A percentile compares a stretch with the other conserved stretches of the same genome.
Evolutionary conservation across 2,113 vertebrate species (phyloP).

Genomic region (Barnardius zonarius): DNA sequence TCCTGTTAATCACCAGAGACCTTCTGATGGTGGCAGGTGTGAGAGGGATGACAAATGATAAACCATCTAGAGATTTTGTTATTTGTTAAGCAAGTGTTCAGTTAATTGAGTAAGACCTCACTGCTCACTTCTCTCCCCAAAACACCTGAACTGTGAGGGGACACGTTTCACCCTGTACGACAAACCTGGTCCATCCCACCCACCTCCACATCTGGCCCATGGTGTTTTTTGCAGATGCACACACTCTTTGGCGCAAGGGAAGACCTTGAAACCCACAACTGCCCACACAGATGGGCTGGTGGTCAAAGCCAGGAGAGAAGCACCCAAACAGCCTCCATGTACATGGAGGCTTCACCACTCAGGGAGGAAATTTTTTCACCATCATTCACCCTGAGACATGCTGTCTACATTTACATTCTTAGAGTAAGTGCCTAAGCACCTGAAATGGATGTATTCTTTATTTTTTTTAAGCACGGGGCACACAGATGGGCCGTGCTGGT

Average conservation of each 20-base stretch:
- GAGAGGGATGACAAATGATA: neutral
- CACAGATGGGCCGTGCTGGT: neutral
- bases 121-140: neutral
- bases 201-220: neutral
- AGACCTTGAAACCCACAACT: accelerated
- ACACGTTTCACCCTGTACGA: accelerated
- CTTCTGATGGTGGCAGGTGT: accelerated
- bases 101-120: accelerated
- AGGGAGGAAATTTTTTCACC: no score
- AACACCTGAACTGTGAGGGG: neutral
- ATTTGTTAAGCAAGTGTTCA: neutral
- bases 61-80: neutral
- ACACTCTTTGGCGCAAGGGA: neutral
- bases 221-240: neutral
- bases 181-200: neutral
- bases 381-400: accelerated
- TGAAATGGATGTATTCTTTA: accelerated
- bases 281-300: neutral
- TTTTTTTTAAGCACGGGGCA: accelerated
- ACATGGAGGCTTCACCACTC: accelerated
- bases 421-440: neutral
- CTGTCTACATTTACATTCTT: accelerated
- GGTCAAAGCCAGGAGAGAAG: neutral
- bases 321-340: neutral
- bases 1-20: neutral